A percentile compares a stretch with the other conserved stretches of the same genome.
These are phyloP conservation scores for Agonum fuliginosum DNA, from an alignment of 2,888 invertebrate species.

Conservation along the genomic window DNA sequence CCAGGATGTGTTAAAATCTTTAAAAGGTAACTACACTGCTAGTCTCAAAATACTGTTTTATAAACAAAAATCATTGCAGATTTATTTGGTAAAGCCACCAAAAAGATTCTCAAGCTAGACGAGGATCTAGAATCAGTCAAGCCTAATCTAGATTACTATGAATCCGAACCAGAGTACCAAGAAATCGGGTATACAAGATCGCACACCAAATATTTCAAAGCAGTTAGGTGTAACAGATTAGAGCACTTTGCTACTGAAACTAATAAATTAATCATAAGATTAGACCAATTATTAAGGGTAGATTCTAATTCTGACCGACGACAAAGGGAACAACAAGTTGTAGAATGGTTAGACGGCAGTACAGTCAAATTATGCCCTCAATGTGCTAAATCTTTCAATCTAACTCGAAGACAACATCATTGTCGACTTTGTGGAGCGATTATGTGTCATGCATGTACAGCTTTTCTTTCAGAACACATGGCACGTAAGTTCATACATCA, in stretches of 20 bases:
- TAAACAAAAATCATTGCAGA: constrained; percentile 68
- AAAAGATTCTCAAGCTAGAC: constrained; percentile 86
- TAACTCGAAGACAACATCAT: constrained; percentile 94
- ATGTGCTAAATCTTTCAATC: constrained; percentile 91
- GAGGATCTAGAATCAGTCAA: constrained; percentile 80
- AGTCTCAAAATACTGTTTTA: neutral
- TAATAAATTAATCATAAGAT: constrained; percentile 93
- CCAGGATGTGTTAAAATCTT: constrained; percentile 86
- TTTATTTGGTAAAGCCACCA: constrained; percentile 91
- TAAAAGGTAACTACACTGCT: constrained; percentile 77
- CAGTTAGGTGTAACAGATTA: constrained; percentile 78
- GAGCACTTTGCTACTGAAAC: constrained; percentile 96
- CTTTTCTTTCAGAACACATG: constrained; percentile 85
- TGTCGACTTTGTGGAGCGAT: constrained; percentile 96
- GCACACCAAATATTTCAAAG: constrained; percentile 86
- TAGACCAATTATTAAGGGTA: constrained; percentile 92
- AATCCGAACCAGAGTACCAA: constrained; percentile 77
- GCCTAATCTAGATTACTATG: constrained; percentile 71
- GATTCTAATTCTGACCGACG: constrained; percentile 82
- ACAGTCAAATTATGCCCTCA: constrained; percentile 93
- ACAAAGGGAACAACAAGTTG: constrained; percentile 83
- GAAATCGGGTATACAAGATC: constrained; percentile 79
- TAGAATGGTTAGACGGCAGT: constrained; percentile 95
- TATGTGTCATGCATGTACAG: constrained; percentile 93
- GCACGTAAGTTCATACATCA: constrained; percentile 79